Evolutionary conservation across 2,888 invertebrate species (phyloP).

Genomic region (Cosmia pyralina): DNA sequence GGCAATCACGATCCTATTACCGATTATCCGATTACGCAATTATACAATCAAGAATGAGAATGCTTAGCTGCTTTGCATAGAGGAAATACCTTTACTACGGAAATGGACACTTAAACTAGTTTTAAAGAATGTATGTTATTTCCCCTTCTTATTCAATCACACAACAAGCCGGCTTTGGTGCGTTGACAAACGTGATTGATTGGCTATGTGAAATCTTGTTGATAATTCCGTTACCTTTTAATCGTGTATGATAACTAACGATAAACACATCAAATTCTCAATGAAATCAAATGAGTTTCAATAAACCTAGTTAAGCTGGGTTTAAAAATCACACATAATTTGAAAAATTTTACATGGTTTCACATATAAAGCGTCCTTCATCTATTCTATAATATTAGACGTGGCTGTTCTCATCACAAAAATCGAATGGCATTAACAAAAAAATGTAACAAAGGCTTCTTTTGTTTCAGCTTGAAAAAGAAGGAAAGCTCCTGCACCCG

Average conservation of each 20-base stretch:
- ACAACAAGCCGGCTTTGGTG: slow-evolving; percentile 1
- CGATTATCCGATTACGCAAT: slow-evolving; percentile 18
- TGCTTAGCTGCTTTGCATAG: slow-evolving; percentile 8
- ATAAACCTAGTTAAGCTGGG: background rate
- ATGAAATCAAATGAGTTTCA: slow-evolving; percentile 1
- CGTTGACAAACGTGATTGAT: slow-evolving; percentile 39
- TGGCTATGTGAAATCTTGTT: slow-evolving; percentile 9
- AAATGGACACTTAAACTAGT: slow-evolving; percentile 40
- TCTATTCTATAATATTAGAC: background rate
- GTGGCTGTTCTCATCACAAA: background rate
- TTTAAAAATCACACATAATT: slow-evolving; percentile 9
- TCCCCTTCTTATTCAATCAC: slow-evolving; percentile 32
- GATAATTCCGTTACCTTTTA: slow-evolving; percentile 8
- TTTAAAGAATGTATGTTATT: slow-evolving; percentile 46
- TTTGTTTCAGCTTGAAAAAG: slow-evolving; percentile 87
- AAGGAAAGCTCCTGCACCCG: slow-evolving; percentile 85
- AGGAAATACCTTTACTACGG: slow-evolving; percentile 37
- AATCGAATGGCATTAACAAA: background rate
- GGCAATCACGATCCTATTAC: background rate
- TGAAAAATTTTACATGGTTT: background rate
- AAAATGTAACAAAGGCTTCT: slow-evolving; percentile 11
- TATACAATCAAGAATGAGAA: slow-evolving; percentile 5
- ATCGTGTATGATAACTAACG: background rate
- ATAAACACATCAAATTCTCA: slow-evolving; percentile 8
- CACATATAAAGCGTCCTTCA: background rate